These are phyloP conservation scores for Xyrichtys novacula DNA, from an alignment of 2,797 vertebrate genomes.

Conservation along the genomic window DNA sequence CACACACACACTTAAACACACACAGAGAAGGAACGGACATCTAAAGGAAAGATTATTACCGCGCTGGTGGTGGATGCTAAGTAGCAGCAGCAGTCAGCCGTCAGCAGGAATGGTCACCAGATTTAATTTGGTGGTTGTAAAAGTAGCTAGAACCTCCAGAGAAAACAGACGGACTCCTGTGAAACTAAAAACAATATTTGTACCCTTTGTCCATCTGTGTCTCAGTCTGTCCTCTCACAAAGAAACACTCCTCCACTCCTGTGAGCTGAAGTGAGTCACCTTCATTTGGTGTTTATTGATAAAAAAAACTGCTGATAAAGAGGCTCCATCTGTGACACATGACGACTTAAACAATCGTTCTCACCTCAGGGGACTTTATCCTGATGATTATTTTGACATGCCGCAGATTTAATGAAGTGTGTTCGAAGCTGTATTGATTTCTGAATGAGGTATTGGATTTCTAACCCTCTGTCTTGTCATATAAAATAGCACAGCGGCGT, in stretches of 20 bases:
- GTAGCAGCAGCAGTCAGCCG: conserved; percentile 31
- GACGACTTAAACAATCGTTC: not conserved
- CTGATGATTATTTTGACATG: not conserved
- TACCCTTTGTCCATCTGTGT: conserved; percentile 7
- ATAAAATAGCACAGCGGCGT: not conserved
- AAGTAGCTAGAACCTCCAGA: conserved; percentile 28
- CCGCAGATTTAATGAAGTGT: not conserved
- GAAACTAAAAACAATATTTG: conserved; percentile 32
- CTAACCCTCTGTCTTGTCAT: not conserved
- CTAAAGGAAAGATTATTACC: conserved; percentile 17
- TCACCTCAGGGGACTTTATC: not conserved
- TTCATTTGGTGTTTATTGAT: conserved; percentile 28
- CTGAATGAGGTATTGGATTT: conserved; percentile 21
- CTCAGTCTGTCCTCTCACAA: conserved; percentile 4
- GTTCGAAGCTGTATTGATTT: conserved; percentile 32
- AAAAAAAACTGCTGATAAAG: not conserved
- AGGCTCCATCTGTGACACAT: not conserved
- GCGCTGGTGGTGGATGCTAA: conserved; percentile 29
- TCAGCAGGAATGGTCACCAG: conserved; percentile 67
- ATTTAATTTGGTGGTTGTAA: conserved; percentile 45
- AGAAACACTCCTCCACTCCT: conserved; percentile 9
- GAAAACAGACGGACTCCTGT: conserved; percentile 33
- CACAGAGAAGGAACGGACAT: conserved; percentile 4
- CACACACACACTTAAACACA: conserved; percentile 23
- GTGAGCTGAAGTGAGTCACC: conserved; percentile 15